A percentile compares a stretch with the other conserved stretches of the same genome.
Conservation (phyloP, 2,797 vertebrate genomes). For the Oreortyx pictus region DNA sequence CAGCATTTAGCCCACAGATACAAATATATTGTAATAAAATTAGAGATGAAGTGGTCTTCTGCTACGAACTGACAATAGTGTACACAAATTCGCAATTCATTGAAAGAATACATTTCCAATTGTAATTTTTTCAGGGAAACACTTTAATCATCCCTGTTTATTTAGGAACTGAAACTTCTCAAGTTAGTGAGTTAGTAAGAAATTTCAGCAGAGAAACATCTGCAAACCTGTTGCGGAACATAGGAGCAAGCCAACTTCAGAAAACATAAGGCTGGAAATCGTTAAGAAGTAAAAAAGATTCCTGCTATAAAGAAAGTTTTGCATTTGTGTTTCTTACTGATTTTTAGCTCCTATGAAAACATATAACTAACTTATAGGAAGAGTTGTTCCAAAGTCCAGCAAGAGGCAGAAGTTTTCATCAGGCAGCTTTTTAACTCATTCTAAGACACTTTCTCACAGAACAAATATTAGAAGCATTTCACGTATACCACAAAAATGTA, state of each 20-base stretch:
- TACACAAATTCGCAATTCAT: not conserved
- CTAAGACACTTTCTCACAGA: not conserved
- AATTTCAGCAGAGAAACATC: not conserved
- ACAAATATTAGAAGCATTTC: not conserved
- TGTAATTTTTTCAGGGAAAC: too few species aligned
- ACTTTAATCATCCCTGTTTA: not conserved
- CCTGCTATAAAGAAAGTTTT: not conserved
- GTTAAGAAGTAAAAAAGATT: not conserved
- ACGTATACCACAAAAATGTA: not conserved
- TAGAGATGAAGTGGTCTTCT: not conserved
- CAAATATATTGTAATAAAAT: constrained; percentile 38
- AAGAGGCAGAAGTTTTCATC: not conserved
- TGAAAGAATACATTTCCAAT: not conserved
- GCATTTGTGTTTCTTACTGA: not conserved
- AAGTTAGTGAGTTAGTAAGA: not conserved
- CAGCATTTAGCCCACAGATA: not conserved
- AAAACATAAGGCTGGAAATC: not conserved
- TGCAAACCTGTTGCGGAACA: not conserved
- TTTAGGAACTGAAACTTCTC: not conserved
- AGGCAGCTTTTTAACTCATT: not conserved
- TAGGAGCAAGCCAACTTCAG: not conserved
- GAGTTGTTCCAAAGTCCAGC: not conserved
- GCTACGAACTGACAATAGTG: not conserved
- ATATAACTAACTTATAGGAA: not conserved
- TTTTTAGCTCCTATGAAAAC: not conserved